Conservation (phyloP, 2,113 vertebrate species). For the Spea multiplicata region DNA sequence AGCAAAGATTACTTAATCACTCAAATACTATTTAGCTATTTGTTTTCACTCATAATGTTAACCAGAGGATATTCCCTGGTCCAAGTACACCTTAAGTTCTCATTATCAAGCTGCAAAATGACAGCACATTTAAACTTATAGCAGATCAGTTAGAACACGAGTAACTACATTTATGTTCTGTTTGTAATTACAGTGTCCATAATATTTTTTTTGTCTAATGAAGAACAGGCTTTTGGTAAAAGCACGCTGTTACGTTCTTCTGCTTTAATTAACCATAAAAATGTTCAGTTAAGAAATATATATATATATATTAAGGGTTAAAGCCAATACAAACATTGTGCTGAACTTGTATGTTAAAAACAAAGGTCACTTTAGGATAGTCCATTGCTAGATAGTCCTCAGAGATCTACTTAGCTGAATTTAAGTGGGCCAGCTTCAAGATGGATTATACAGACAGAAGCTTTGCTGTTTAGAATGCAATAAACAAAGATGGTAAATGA, state of each 20-base stretch:
- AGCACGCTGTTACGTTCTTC: slow-evolving; percentile 1
- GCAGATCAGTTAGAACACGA: slow-evolving; percentile 19
- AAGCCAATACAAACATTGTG: slow-evolving; percentile 7
- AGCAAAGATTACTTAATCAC: slow-evolving; percentile 43
- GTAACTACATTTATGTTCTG: slow-evolving; percentile 34
- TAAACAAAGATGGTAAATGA: neutral
- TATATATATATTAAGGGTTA: neutral
- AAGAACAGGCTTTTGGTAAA: slow-evolving; percentile 15
- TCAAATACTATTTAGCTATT: slow-evolving; percentile 47
- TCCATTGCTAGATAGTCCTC: slow-evolving; percentile 11
- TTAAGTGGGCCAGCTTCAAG: slow-evolving; percentile 15
- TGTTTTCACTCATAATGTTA: slow-evolving; percentile 47
- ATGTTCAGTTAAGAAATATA: neutral
- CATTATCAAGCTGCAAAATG: slow-evolving; percentile 37
- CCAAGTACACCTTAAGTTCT: slow-evolving; percentile 37
- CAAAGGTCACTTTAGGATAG: slow-evolving; percentile 40
- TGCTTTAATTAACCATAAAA: slow-evolving; percentile 28
- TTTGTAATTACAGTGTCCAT: slow-evolving; percentile 39
- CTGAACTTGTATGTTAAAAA: slow-evolving; percentile 12
- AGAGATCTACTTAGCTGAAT: slow-evolving; percentile 23
- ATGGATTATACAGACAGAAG: slow-evolving; percentile 8
- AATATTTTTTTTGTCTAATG: slow-evolving; percentile 19
- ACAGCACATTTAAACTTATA: slow-evolving; percentile 33
- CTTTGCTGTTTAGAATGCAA: neutral
- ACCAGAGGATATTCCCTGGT: slow-evolving; percentile 43